These are phyloP conservation scores for Gallinago undulata DNA, from an alignment of 2,113 vertebrate genomes.

Conservation along the genomic window DNA sequence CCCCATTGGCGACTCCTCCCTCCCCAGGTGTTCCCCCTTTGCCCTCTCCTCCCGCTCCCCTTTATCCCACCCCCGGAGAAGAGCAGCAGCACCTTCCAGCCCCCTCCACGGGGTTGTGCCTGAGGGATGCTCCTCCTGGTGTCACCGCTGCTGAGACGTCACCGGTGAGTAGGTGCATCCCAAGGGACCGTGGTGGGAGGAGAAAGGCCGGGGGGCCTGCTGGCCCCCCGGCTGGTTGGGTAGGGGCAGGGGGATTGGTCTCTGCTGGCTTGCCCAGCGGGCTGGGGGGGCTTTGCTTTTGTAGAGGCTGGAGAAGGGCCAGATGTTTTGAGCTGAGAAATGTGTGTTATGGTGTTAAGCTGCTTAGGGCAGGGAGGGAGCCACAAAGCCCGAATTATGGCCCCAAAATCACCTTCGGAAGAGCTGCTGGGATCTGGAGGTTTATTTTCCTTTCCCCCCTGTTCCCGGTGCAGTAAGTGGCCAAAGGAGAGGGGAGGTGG, in stretches of 20 bases:
- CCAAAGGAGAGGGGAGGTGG: neutral
- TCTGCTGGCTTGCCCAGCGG: accelerated
- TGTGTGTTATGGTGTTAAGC: neutral
- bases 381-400: neutral
- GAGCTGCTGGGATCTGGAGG: neutral
- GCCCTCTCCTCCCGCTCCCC: accelerated
- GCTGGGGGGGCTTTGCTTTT: neutral
- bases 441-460: neutral
- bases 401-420: conserved; percentile 29
- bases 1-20: accelerated
- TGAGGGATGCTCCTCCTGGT: accelerated
- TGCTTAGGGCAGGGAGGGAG: neutral
- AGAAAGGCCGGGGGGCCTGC: neutral
- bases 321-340: neutral
- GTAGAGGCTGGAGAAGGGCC: neutral
- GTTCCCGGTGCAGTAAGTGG: neutral
- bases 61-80: accelerated
- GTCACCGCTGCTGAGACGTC: accelerated
- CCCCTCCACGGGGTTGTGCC: accelerated
- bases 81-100: accelerated
- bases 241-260: no score
- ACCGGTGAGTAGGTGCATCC: accelerated
- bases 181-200: accelerated
- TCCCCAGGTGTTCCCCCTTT: neutral
- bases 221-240: neutral